A percentile compares a stretch with the other conserved stretches of the same genome.
These are phyloP conservation scores for Daktulosphaira vitifoliae DNA, from an alignment of 1,140 invertebrate genomes.

Conservation along the genomic window DNA sequence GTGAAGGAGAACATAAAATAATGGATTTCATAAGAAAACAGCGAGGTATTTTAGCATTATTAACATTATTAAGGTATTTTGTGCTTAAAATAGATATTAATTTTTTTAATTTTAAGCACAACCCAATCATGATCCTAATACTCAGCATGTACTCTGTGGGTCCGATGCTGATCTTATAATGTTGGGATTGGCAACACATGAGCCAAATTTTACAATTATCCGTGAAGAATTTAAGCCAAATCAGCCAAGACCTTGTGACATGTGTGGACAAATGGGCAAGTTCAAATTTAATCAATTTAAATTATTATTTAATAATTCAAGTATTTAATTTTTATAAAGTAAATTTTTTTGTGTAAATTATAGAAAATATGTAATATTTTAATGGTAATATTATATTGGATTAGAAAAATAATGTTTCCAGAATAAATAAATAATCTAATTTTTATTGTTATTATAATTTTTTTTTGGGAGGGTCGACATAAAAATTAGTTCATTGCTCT, in stretches of 20 bases:
- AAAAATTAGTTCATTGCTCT: too few species aligned
- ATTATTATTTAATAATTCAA: neutral
- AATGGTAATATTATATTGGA: too few species aligned
- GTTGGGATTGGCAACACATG: slow-evolving; percentile 96
- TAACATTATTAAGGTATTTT: neutral
- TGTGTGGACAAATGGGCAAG: slow-evolving; percentile 85
- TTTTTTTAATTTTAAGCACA: slow-evolving; percentile 57
- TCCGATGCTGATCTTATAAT: slow-evolving; percentile 99
- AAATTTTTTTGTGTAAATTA: too few species aligned
- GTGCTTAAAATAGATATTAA: slow-evolving; percentile 7
- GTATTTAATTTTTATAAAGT: too few species aligned
- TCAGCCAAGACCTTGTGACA: slow-evolving; percentile 88
- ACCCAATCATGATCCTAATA: slow-evolving; percentile 95
- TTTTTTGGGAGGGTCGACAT: too few species aligned
- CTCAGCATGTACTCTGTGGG: slow-evolving; percentile 93
- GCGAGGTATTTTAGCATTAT: slow-evolving; percentile 52
- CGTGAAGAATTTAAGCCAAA: slow-evolving; percentile 98
- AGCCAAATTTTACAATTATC: slow-evolving; percentile 96
- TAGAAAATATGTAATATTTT: too few species aligned
- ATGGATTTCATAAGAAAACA: slow-evolving; percentile 98
- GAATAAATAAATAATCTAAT: too few species aligned
- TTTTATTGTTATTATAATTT: too few species aligned
- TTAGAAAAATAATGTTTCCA: too few species aligned
- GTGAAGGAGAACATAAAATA: slow-evolving; percentile 98
- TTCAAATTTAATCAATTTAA: neutral